Base-by-base conservation (phyloP, 2,113 vertebrate species). In the Girardinichthys multiradiatus region DNA sequence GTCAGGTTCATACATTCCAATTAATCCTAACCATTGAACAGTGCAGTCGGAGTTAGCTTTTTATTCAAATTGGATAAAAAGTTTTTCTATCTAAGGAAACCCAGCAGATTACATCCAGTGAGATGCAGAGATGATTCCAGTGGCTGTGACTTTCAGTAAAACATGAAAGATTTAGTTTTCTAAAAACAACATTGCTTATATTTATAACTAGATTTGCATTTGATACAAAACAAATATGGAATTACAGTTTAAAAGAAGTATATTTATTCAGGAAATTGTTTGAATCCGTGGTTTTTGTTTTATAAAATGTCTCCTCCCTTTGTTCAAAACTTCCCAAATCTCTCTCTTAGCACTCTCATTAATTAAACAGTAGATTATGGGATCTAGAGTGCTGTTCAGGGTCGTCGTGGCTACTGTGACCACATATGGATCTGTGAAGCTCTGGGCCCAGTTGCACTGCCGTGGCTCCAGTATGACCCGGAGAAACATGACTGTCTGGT, bases 331-430 rank as follows among this genome's bases (percentile, higher is more conserved):
- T 14, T 51, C 85, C 29, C 29, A 60, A 6, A 91, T 80, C 72
- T 81, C 80, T 31, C 0, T 79, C 26, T 72, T 64, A 10, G 86
- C 81, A 2, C 72, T 90, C 84, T 95, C 94, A 17, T 91, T 96
- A 74, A 95, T 93, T 59, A 96, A 96, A 80, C 95, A 97, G 79
- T 96, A 96, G 21, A 96, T 87, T 57, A 96, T 86, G 4, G 96
- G 96, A 73, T 97, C 95, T 19, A 94, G 89, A 48, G 94, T 88
- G 1, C 95, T 96, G 88, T 97, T 98, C 75, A 97, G 92, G 62
- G 94, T 96, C 64, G 95, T 96, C 29, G 94, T 88, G 66, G 95
- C 88, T 12, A 96, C 93, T 30, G 93, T 94, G 74, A 96, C 80
- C 66, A 96, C 93, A 77, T 96, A 97, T 65, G 82, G 12, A 4